phyloP scores from a whole-genome alignment of 2,113 vertebrate genomes.

The Cromileptes altivelis region DNA sequence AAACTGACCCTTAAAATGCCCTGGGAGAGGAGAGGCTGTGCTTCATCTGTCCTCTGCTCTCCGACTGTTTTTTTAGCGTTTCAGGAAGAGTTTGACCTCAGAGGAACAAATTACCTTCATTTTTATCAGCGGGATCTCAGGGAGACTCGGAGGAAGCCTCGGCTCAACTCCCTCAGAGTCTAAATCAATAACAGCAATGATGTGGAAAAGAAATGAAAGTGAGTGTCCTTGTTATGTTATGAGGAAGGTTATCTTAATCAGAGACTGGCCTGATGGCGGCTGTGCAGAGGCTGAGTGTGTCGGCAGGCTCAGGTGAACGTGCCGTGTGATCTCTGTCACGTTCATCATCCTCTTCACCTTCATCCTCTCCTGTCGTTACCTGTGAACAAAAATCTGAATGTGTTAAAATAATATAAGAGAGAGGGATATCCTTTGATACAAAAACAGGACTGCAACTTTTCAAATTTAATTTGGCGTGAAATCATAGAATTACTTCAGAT shows the following conservation, averaged over 20 bases:
- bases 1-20: too few relatives aligned
- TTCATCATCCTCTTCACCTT: not conserved
- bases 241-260: constrained; percentile 64
- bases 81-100: constrained; percentile 31
- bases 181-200: constrained; percentile 53
- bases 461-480: too few relatives aligned
- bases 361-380: not conserved
- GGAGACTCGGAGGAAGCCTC: constrained; percentile 9
- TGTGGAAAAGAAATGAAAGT: constrained; percentile 38
- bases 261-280: not conserved
- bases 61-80: not conserved
- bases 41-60: not conserved
- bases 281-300: not conserved
- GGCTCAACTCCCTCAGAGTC: not conserved
- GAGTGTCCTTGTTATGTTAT: constrained; percentile 47
- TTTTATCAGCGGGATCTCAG: constrained; percentile 49
- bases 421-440: too few relatives aligned
- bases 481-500: too few relatives aligned
- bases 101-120: constrained; percentile 15
- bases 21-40: not conserved
- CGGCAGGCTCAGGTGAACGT: not conserved
- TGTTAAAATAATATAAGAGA: too few relatives aligned
- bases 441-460: too few relatives aligned
- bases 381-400: not conserved
- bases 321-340: not conserved